These are phyloP conservation scores for Coregonus ussuriensis DNA, from an alignment of 2,797 vertebrate genomes.

Conservation along the genomic window DNA sequence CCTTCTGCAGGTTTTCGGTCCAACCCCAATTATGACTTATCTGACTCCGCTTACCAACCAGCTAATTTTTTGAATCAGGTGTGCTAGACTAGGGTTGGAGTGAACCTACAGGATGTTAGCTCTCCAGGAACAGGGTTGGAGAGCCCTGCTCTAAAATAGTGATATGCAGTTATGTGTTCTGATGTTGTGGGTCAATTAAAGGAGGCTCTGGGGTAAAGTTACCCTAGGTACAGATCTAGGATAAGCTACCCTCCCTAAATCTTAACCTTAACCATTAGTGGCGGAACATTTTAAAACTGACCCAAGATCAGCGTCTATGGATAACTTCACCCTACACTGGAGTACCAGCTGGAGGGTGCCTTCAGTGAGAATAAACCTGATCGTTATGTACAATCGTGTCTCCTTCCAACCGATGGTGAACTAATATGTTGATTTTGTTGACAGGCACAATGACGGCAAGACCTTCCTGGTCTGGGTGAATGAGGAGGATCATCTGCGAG, in stretches of 20 bases:
- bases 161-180: too few species aligned
- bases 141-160: too few species aligned
- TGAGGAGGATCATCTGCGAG: slow-evolving; percentile 88
- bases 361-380: background rate
- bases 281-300: background rate
- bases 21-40: too few species aligned
- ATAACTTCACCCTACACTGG: background rate
- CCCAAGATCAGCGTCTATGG: background rate
- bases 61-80: too few species aligned
- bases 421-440: background rate
- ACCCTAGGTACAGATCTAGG: background rate
- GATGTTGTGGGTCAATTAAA: too few species aligned
- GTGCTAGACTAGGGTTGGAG: too few species aligned
- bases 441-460: slow-evolving; percentile 89
- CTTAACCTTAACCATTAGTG: background rate
- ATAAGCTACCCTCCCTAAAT: background rate
- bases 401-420: background rate
- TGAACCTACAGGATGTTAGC: too few species aligned
- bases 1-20: too few species aligned
- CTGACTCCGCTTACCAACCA: too few species aligned
- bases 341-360: background rate
- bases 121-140: too few species aligned
- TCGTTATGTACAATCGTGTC: background rate
- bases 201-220: background rate
- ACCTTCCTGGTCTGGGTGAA: slow-evolving; percentile 92